Base-by-base conservation (phyloP, 2,797 vertebrate species). In the Gephyroberyx darwinii region DNA sequence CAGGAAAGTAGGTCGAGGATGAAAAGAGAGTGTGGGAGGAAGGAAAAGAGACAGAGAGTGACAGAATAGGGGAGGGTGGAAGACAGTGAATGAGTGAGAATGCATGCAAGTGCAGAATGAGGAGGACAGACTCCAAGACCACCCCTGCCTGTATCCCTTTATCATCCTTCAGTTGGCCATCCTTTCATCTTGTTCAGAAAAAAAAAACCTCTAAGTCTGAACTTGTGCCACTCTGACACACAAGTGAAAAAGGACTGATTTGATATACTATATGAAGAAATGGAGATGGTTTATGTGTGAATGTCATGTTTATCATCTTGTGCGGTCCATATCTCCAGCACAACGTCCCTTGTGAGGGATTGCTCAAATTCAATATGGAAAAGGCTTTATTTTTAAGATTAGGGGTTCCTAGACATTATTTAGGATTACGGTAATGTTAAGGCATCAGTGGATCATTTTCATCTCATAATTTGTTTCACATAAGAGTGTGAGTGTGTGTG, bases 1-100 rank as follows among this genome's bases (percentile, higher is more conserved):
- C 57, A 52, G 71, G 82, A 81, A 89, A 91, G 81, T 91, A 93
- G 88, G 87, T 87, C 79, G 77, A 80, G 74, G 87, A 77, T 91
- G 89, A 92, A 91, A 92, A 76, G 81, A 85, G 85, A 86, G 82
- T 62, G 89, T 89, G 85, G 90, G 88, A 78, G 83, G 84, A 88
- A 84, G 71, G 62, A 77, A 62, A 78, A 75, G 81, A 90, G 84
- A 89, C 75, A 57, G 54, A 76, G 77, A 86, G 78, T 83, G 89
- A 88, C 84, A 89, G 82, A 84, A 85, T 60, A 82, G 76, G 69
- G 70, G 73, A 87, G 70, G 83, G 76, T 63, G 72, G 77, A 73
- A 87, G 86, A 87, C 78, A 79, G 74, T 75, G 85, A 88, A 69
- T 75, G 86, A 90, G 75, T 71, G 86, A 80, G 86, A 88, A 90